A percentile compares a stretch with the other conserved stretches of the same genome.
phyloP scores from a whole-genome alignment of 2,113 vertebrate species.

The Bufo bufo region DNA sequence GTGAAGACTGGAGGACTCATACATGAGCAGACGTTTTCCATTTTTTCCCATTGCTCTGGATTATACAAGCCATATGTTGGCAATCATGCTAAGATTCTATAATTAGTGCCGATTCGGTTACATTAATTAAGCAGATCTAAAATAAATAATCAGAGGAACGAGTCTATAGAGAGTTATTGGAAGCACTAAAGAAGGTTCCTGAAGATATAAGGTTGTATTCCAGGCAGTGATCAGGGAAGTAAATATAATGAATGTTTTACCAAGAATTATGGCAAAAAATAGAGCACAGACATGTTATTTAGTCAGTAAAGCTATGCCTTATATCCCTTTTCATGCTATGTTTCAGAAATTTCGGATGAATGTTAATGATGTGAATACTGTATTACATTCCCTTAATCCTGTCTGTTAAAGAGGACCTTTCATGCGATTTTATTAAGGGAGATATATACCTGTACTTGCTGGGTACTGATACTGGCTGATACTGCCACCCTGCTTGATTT shows the following conservation, averaged over 20 bases:
- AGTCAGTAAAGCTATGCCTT: background rate
- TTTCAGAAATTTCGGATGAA: background rate
- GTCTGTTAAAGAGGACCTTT: background rate
- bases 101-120: slow-evolving; percentile 42
- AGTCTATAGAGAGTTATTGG: slow-evolving; percentile 41
- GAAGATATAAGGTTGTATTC: slow-evolving; percentile 40
- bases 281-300: background rate
- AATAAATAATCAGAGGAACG: slow-evolving; percentile 50
- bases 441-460: too few species aligned
- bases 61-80: slow-evolving; percentile 44
- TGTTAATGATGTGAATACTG: background rate
- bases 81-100: slow-evolving; percentile 25
- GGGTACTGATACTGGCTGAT: too few species aligned
- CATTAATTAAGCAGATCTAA: slow-evolving; percentile 49
- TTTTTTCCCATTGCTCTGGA: background rate
- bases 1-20: background rate
- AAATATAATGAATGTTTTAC: slow-evolving; percentile 44
- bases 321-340: background rate
- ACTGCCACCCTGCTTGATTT: too few species aligned
- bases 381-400: background rate
- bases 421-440: too few species aligned
- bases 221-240: background rate
- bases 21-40: background rate
- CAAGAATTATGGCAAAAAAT: slow-evolving; percentile 4
- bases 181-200: slow-evolving; percentile 31